A percentile compares a stretch with the other conserved stretches of the same genome.
phyloP scores from a whole-genome alignment of 2,888 invertebrate genomes.

The Bhutanitis thaidina region DNA sequence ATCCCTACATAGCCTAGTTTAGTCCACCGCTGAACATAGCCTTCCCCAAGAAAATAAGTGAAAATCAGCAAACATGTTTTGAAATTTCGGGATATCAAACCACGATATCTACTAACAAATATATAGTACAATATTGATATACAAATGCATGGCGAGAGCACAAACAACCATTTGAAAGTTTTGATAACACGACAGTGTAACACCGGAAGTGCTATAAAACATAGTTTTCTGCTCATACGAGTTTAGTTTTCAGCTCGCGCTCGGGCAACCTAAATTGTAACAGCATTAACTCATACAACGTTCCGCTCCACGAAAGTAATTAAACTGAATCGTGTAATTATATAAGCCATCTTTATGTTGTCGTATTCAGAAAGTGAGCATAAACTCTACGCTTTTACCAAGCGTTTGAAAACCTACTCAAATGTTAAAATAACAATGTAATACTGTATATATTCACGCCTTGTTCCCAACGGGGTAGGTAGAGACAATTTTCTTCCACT shows the following conservation, averaged over 20 bases:
- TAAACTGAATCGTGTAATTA: conserved; percentile 8
- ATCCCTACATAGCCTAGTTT: too few relatives aligned
- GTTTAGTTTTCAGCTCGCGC: not conserved
- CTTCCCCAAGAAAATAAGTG: too few relatives aligned
- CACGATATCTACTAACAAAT: too few relatives aligned
- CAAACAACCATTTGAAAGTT: not conserved
- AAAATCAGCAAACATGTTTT: too few relatives aligned
- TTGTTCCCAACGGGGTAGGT: too few relatives aligned
- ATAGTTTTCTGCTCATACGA: not conserved
- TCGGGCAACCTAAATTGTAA: not conserved
- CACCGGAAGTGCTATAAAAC: conserved; percentile 1
- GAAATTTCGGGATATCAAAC: too few relatives aligned
- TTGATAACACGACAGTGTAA: not conserved
- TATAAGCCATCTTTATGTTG: conserved; percentile 5
- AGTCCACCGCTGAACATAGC: too few relatives aligned
- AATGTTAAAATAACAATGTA: not conserved
- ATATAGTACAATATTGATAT: too few relatives aligned
- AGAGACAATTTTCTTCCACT: too few relatives aligned
- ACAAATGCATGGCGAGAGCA: too few relatives aligned
- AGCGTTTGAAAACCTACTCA: not conserved
- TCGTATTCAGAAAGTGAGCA: not conserved
- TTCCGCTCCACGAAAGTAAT: not conserved
- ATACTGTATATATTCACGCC: too few relatives aligned
- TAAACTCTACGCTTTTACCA: not conserved
- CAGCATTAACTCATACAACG: conserved; percentile 1